Base-by-base conservation (phyloP, 1,140 invertebrate species). In the Chironomus tepperi region DNA sequence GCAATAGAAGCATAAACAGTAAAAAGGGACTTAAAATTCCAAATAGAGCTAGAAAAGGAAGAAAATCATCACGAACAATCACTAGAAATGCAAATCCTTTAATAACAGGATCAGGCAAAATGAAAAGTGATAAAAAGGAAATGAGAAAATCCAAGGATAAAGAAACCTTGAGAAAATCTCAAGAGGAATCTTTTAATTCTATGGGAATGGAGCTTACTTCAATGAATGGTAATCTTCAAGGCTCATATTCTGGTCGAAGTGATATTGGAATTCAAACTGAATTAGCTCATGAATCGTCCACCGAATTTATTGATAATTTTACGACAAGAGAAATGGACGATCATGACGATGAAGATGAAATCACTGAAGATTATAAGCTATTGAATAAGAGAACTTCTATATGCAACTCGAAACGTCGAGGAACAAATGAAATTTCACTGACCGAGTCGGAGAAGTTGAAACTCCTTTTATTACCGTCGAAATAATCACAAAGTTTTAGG, bases 201-300 rank as follows among this genome's bases (percentile, higher is more conserved):
- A 81, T 79, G n/a, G 82, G 79, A 75, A 77, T 79, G 0, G 83
- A 84, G 77, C 76, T 84, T 7, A 80, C 79, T 42, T 79, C 79
- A 67, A 76, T 84, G 1, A 77, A 70, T 70, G 65, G 16, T 16
- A 19, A 43, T 57, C 76, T 85, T 42, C 83, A 82, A 79, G 87
- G 80, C 78, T 86, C 81, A 8, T 81, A 77, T 76, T 84, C 79
- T 73, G 86, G 77, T 65, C 83, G 83, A 74, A 81, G 83, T 73
- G 85, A 87, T 76, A 84, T 86, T 19, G 85, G 85, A 73, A 85
- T 85, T 15, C 87, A 88, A 76, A 84, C 85, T 0, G 0, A 87
- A 86, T 79, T 87, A 86, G 0, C 84, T 85, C 75, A 88, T 89
- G 79, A 87, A 89, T 84, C 86, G 2, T 87, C 85, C 12, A 86